Percentiles rank a stretch among this genome's conserved stretches.
These are phyloP conservation scores for Shargacucullia verbasci DNA, from an alignment of 2,888 invertebrate species.

Conservation along the genomic window DNA sequence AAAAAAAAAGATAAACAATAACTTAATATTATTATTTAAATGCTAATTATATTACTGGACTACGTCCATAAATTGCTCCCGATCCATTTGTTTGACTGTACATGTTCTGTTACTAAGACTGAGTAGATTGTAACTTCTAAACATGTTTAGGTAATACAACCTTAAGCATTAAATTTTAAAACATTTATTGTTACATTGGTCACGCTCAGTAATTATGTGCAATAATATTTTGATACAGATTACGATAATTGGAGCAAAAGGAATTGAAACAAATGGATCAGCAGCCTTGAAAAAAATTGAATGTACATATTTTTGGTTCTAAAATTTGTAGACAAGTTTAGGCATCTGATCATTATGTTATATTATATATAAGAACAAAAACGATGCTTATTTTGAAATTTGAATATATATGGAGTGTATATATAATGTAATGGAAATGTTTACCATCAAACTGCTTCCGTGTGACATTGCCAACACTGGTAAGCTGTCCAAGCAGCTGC, in stretches of 20 bases:
- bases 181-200: constrained; percentile 23
- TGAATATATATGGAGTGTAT: no score
- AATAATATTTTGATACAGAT: constrained; percentile 29
- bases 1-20: no score
- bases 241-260: constrained; percentile 23
- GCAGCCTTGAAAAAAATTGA: neutral
- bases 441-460: constrained; percentile 94
- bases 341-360: neutral
- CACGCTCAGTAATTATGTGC: constrained; percentile 28
- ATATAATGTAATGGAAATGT: no score
- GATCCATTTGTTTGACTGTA: no score
- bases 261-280: constrained; percentile 3
- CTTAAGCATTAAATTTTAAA: constrained; percentile 13
- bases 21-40: no score
- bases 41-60: no score
- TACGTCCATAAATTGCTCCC: no score
- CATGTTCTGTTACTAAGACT: no score
- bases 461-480: constrained; percentile 94
- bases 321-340: neutral
- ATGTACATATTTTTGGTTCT: constrained; percentile 1
- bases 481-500: constrained; percentile 94
- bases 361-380: no score
- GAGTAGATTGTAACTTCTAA: no score
- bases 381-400: no score
- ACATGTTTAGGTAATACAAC: no score